Base-by-base conservation (phyloP, 2,113 vertebrate species). In the Serinus canaria region DNA sequence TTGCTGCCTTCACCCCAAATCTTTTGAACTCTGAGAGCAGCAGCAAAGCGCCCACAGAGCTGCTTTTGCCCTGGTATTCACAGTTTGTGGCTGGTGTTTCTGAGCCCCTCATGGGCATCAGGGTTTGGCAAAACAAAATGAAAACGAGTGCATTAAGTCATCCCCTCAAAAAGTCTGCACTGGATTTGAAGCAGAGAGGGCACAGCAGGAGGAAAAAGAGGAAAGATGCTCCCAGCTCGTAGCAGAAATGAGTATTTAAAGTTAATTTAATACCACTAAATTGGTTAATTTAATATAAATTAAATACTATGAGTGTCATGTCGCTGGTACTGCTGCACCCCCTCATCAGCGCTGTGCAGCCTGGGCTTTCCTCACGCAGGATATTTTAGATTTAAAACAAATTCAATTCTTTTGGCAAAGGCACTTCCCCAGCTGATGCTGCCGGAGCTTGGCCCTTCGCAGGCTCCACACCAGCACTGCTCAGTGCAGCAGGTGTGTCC, bases 341-440 rank as follows among this genome's bases (percentile, higher is more conserved):
- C 33, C 35, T 52, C 27, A 22, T 41, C n/a, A 24, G 33, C 39
- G 20, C 23, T 0, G 0, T 4, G 27, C 27, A 80, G 37, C 33
- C 59, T 0, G 0, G 60, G 64, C 47, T 89, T 77, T 69, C 55
- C 55, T 74, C 6, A 1, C 0, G 0, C 0, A 3, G 27, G 50
- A 27, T 21, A 3, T 24, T 82, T 74, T 28, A 13, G 25, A 75
- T 95, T 78, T 77, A 87, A 66, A 84, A 37, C n/a, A 41, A 66
- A 81, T 33, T 15, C 7, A 63, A 35, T 73, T 74, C 17, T 37
- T 67, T 49, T 1, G 5, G 22, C 3, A 21, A 64, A 89, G 27
- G 20, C 1, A 9, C 25, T 85, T 33, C 21, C 39, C 16, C 5
- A 7, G 13, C 74, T 52, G 39, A 44, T 31, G 27, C 69, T 19